phyloP scores from a whole-genome alignment of 2,113 vertebrate genomes.

The Apteryx owenii region DNA sequence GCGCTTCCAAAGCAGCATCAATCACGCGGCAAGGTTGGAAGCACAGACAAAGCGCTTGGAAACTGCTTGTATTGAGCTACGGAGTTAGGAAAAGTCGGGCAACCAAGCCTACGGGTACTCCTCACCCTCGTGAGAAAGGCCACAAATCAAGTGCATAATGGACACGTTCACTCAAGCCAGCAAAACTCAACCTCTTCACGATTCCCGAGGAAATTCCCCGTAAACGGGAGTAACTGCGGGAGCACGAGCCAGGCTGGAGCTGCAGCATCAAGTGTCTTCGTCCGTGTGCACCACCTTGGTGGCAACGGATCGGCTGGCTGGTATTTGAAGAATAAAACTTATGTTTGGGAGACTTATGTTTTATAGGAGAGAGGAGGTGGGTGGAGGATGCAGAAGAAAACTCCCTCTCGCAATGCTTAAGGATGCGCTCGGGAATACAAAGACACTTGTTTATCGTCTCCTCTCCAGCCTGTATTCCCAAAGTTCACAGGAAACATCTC shows the following conservation, averaged over 20 bases:
- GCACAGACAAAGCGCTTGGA: background rate
- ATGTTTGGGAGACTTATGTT: rapidly evolving
- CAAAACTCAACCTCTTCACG: rapidly evolving
- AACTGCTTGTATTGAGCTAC: background rate
- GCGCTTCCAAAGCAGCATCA: background rate
- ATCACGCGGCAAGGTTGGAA: background rate
- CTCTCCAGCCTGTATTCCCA: background rate
- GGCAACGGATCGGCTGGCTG: rapidly evolving
- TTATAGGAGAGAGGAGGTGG: background rate
- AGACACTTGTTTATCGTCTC: background rate
- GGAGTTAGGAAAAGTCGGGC: background rate
- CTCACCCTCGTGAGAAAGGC: background rate
- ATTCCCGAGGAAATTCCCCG: rapidly evolving
- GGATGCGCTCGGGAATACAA: background rate
- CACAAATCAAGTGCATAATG: background rate
- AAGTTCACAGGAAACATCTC: background rate
- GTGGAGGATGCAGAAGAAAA: background rate
- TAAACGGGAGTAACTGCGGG: rapidly evolving
- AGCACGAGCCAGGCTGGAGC: background rate
- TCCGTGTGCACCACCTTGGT: background rate
- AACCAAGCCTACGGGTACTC: background rate
- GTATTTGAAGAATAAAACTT: background rate
- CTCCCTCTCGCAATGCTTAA: too few relatives aligned
- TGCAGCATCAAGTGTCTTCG: background rate
- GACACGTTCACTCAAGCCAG: background rate